Conservation (phyloP, 2,797 vertebrate genomes). For the Myripristis murdjan region DNA sequence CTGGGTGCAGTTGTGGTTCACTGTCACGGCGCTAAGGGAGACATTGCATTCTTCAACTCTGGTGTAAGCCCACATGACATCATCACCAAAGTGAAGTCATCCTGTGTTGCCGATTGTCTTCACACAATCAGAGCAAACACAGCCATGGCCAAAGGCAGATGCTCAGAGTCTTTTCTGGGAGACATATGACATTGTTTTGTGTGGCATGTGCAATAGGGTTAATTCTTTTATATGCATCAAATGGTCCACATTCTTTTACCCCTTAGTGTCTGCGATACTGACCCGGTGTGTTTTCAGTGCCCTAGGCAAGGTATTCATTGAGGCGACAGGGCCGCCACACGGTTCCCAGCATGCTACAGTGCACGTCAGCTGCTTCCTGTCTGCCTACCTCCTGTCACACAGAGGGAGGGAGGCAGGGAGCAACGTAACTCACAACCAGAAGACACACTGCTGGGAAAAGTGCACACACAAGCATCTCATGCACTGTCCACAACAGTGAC, state of each 20-base stretch:
- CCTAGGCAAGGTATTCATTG: constrained; percentile 44
- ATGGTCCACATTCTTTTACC: constrained; percentile 25
- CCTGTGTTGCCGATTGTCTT: neutral
- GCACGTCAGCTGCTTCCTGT: constrained; percentile 72
- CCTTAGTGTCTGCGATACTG: constrained; percentile 23
- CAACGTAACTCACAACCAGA: constrained; percentile 43
- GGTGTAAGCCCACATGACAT: constrained; percentile 49
- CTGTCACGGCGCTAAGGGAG: constrained; percentile 27
- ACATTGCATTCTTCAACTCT: constrained; percentile 22
- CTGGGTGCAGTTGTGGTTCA: constrained; percentile 32
- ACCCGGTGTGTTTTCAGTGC: constrained; percentile 48
- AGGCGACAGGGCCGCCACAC: constrained; percentile 61
- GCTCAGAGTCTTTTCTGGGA: constrained; percentile 5
- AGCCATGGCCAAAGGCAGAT: constrained; percentile 12
- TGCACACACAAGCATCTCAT: constrained; percentile 20
- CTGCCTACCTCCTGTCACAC: constrained; percentile 75
- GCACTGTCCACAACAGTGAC: constrained; percentile 29
- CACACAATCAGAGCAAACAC: constrained; percentile 1
- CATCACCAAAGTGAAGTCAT: constrained; percentile 49
- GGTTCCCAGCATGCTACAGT: constrained; percentile 65
- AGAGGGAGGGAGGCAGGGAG: constrained; percentile 53
- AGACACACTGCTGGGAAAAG: constrained; percentile 47
- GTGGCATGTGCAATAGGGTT: constrained; percentile 27
- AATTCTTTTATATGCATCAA: constrained; percentile 17
- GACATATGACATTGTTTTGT: constrained; percentile 9